phyloP scores from a whole-genome alignment of 1,140 invertebrate genomes.

The Magallana angulata region DNA sequence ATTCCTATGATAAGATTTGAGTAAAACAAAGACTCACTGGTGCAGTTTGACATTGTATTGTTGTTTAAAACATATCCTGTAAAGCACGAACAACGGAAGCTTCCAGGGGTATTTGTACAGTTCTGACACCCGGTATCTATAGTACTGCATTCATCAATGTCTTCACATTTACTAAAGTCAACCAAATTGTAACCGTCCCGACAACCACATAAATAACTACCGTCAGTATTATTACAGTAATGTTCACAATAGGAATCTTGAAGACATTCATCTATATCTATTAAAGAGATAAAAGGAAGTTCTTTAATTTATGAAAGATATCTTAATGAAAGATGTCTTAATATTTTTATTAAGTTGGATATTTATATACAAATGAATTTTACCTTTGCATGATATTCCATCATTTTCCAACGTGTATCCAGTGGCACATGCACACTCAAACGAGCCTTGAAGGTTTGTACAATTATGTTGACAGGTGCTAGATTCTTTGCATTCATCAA shows the following conservation, averaged over 20 bases:
- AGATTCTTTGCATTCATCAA: conserved; percentile 58
- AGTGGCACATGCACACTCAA: conserved; percentile 59
- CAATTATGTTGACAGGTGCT: conserved; percentile 51
- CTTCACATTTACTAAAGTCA: conserved; percentile 45
- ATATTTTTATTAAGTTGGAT: too few relatives aligned
- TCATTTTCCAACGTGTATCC: conserved; percentile 62
- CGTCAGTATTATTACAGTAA: conserved; percentile 66
- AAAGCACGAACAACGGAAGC: conserved; percentile 38
- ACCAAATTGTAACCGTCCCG: conserved; percentile 57
- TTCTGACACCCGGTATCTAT: conserved; percentile 8
- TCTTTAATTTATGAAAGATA: too few relatives aligned
- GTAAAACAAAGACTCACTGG: too few relatives aligned
- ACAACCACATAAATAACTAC: conserved; percentile 67
- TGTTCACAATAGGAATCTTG: too few relatives aligned
- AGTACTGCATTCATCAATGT: conserved; percentile 20
- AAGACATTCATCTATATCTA: too few relatives aligned
- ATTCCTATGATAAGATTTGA: too few relatives aligned
- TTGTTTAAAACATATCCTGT: neutral
- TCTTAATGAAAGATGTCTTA: too few relatives aligned
- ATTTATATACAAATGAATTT: neutral
- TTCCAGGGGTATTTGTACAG: conserved; percentile 39
- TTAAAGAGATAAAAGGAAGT: too few relatives aligned
- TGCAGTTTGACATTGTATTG: too few relatives aligned
- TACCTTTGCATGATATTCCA: conserved; percentile 54
- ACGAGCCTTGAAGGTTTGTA: conserved; percentile 60